A percentile compares a stretch with the other conserved stretches of the same genome.
Evolutionary conservation across 2,888 invertebrate species (phyloP).

Genomic region (Lacanobia oleracea): DNA sequence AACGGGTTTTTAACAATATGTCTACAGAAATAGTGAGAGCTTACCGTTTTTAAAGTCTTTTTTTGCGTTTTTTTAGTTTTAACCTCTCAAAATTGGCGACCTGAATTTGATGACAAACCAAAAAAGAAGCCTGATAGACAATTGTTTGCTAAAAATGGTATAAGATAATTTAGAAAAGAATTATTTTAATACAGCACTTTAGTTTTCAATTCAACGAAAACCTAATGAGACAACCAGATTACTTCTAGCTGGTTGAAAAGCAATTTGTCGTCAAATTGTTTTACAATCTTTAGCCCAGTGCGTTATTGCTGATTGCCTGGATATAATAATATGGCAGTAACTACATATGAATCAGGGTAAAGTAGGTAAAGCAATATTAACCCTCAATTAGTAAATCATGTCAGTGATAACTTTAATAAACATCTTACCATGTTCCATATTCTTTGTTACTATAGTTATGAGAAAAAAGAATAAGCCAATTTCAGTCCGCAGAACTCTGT

Average conservation of each 20-base stretch:
- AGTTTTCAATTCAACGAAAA: conserved; percentile 13
- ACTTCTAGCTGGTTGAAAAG: conserved; percentile 17
- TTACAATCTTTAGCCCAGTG: conserved; percentile 22
- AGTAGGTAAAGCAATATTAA: conserved; percentile 12
- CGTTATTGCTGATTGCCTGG: conserved; percentile 35
- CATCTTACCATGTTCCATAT: conserved; percentile 28
- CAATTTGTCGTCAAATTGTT: conserved; percentile 56
- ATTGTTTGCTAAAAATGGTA: neutral
- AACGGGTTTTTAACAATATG: conserved; percentile 54
- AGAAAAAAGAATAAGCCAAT: conserved; percentile 26
- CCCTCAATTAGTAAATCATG: conserved; percentile 14
- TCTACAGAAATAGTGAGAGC: conserved; percentile 36
- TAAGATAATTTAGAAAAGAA: neutral
- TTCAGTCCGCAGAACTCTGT: conserved; percentile 23
- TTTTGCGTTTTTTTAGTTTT: conserved; percentile 26
- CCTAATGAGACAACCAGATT: conserved; percentile 33
- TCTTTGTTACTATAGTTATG: conserved; percentile 24
- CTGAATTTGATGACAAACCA: neutral
- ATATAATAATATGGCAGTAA: conserved; percentile 44
- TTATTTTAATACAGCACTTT: conserved; percentile 30
- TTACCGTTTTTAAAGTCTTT: conserved; percentile 50
- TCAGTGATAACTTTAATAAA: conserved; percentile 45
- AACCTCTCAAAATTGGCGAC: conserved; percentile 8
- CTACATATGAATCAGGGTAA: conserved; percentile 34
- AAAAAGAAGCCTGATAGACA: neutral